A percentile compares a stretch with the other conserved stretches of the same genome.
phyloP scores from a whole-genome alignment of 2,888 invertebrate species.

The Dasysyrphus tricinctus region DNA sequence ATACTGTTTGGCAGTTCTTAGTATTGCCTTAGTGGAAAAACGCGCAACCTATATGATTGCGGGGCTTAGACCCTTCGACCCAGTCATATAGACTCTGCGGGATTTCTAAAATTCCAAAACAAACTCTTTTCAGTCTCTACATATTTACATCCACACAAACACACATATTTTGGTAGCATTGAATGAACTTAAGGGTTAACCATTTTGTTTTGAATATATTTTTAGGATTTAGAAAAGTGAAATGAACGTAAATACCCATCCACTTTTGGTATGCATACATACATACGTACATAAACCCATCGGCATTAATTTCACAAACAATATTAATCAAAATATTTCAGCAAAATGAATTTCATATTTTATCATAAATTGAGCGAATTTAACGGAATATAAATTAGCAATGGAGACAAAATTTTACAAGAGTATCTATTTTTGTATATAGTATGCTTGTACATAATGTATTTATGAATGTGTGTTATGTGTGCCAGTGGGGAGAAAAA shows the following conservation, averaged over 20 bases:
- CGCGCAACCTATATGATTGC: slow-evolving; percentile 32
- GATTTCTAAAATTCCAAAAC: slow-evolving; percentile 29
- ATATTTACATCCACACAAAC: background rate
- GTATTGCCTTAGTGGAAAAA: slow-evolving; percentile 30
- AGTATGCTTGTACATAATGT: background rate
- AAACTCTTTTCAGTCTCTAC: background rate
- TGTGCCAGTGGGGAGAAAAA: background rate
- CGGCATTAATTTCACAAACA: slow-evolving; percentile 57
- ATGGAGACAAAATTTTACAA: slow-evolving; percentile 20
- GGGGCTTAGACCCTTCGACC: slow-evolving; percentile 10
- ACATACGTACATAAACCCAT: slow-evolving; percentile 9
- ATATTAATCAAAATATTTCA: slow-evolving; percentile 62
- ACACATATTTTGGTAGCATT: background rate
- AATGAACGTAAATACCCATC: slow-evolving; percentile 18
- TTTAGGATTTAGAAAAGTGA: slow-evolving; percentile 46
- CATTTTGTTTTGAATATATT: slow-evolving; percentile 50
- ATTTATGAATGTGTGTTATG: background rate
- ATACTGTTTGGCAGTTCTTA: slow-evolving; percentile 12
- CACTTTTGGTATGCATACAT: background rate
- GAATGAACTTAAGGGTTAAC: slow-evolving; percentile 60
- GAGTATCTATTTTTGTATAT: background rate
- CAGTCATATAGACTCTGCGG: background rate
- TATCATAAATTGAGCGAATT: slow-evolving; percentile 43
- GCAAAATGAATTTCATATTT: slow-evolving; percentile 47
- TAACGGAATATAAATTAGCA: slow-evolving; percentile 17